Evolutionary conservation across 2,113 vertebrate genomes (phyloP), one percentile per base, ranked within the genome.

Genomic region (Planiliza haematocheilus): DNA sequence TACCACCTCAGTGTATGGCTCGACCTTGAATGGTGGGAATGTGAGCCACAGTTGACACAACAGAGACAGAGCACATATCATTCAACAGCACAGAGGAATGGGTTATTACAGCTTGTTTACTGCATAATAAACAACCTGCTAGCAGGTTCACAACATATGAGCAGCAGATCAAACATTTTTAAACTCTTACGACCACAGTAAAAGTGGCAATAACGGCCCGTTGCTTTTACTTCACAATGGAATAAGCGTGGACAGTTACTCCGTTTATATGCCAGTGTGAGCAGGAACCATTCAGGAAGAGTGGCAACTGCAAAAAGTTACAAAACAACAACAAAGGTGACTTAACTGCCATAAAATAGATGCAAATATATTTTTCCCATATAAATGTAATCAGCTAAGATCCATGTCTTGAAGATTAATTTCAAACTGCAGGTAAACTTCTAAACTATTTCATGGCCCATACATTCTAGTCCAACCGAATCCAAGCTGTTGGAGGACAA

Each of bases 11-110:
- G 60, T 58, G 77, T 64, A 51, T 24, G 52, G 63, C 9, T 49
- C 0, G 39, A 81, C 81, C 72, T 74, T 83, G 70, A 80, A 83
- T 64, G 69, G 57, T 74, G 72, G 85, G 72, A 84, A 81, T 63
- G 82, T 78, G 58, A 75, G 67, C 66, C 58, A 9, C 11, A 63
- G 70, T 67, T 83, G 71, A 86, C 76, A 77, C 45, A 67, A 73
- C 57, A 57, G 52, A 72, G 86, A 81, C 53, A 65, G 55, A 77
- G 14, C 6, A 30, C 64, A 7, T 30, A 38, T 58, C 55, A 61
- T 70, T 74, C 30, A 58, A 52, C 77, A 63, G 57, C 52, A 53
- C 30, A 11, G 21, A 49, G 51, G 38, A 45, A 65, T 61, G 13
- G 34, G 69, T 74, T 74, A 55, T 79, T 50, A 62, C n/a, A 53